Base-by-base conservation (phyloP, 2,888 invertebrate genomes). In the Hymenopus coronatus region DNA sequence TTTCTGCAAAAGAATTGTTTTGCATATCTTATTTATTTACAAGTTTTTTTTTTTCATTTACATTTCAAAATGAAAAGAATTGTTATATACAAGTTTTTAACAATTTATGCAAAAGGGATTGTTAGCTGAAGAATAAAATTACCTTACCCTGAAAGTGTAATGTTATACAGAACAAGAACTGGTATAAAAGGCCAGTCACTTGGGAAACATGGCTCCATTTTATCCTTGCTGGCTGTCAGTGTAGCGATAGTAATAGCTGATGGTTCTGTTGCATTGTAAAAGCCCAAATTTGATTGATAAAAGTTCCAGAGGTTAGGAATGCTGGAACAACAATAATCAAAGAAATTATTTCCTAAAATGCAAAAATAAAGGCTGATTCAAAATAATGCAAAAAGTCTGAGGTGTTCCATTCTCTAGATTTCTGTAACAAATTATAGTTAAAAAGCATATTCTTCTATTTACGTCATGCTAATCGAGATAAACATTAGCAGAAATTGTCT, bases 141-240 rank as follows among this genome's bases (percentile, higher is more conserved):
- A 28, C 33, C 88, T 88, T 83, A 89, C 89, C 89, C 88, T 82
- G 54, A 85, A 25, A 33, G 28, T 25, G 83, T 88, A 27, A 88
- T n/a, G 82, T 88, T 94, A 91, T 96, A 95, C 88, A 95, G 92
- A 89, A 95, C 93, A 8, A 96, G 93, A 89, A 97, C 94, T 46
- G 97, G 96, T 91, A 96, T 93, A 93, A 96, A 97, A 20, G 97
- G 95, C 97, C 97, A 97, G 92, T 97, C 97, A 87, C 95, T 94
- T 0, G 97, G 89, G 12, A 90, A 54, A 27, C 83, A 86, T 70
- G 46, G 83, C 30, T 83, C 83, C 20, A 70, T 30, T 15, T 54
- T 83, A 46, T 70, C 46, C 27, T 20, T 30, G 28, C 86, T 28
- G 28, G 83, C 85, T 12, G 89, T 87, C 27, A 83, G 70, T 46